phyloP scores from a whole-genome alignment of 2,888 invertebrate genomes.

The Arrhopalites spinosus region DNA sequence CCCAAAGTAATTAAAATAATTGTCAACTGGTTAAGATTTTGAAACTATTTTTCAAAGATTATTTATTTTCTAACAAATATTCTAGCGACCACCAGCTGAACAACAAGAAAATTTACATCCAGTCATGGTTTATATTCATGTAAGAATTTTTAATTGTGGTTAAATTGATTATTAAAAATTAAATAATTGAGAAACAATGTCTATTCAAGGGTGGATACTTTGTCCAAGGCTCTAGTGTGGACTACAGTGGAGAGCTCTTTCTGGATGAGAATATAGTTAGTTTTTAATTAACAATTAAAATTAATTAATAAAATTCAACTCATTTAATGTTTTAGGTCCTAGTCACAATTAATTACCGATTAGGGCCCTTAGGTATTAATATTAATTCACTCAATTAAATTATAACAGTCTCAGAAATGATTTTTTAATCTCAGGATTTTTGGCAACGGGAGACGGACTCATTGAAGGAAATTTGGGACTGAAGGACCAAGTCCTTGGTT shows the following conservation, averaged over 20 bases:
- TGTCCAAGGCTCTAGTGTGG: constrained; percentile 8
- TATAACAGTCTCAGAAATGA: background rate
- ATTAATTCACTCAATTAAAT: background rate
- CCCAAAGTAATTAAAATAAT: background rate
- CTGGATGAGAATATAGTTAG: constrained; percentile 11
- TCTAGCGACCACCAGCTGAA: background rate
- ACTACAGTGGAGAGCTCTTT: constrained; percentile 20
- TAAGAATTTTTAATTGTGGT: too few species aligned
- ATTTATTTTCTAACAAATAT: background rate
- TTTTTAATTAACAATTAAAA: too few species aligned
- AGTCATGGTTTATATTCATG: constrained; percentile 31
- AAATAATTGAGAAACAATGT: too few species aligned
- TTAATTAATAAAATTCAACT: too few species aligned
- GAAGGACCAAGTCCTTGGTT: constrained; percentile 24
- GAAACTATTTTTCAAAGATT: background rate
- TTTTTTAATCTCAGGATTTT: constrained; percentile 20
- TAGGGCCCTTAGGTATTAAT: constrained; percentile 6
- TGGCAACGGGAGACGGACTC: constrained; percentile 16
- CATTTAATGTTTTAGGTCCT: background rate
- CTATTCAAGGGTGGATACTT: constrained; percentile 12
- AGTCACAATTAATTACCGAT: constrained; percentile 22
- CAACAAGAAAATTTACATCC: background rate
- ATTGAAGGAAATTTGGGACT: constrained; percentile 19
- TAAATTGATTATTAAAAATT: too few species aligned
- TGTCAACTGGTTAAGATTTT: background rate